A percentile compares a stretch with the other conserved stretches of the same genome.
Evolutionary conservation across 2,113 vertebrate species (phyloP).

Genomic region (Carollia perspicillata): DNA sequence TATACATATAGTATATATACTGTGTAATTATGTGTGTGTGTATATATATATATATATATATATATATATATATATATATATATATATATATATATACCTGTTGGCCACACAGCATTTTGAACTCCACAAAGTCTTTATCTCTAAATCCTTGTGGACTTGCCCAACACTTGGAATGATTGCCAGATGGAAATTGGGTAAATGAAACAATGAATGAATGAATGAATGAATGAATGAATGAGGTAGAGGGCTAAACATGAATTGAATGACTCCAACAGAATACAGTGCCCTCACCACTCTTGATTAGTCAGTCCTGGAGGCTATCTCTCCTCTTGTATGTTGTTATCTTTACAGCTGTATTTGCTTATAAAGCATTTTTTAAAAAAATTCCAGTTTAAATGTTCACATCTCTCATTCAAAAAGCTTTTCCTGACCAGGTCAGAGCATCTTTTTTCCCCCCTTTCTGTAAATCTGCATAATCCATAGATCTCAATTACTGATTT

Average conservation of each 20-base stretch:
- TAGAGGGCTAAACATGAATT: background rate
- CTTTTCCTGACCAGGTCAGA: background rate
- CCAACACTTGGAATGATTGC: background rate
- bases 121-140: background rate
- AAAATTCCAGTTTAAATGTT: background rate
- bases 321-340: background rate
- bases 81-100: background rate
- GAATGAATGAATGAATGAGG: background rate
- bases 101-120: background rate
- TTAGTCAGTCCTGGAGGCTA: background rate
- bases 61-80: too few species aligned
- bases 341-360: background rate
- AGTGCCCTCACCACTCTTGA: background rate
- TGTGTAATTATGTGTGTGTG: background rate
- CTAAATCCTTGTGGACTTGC: background rate
- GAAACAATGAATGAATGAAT: background rate
- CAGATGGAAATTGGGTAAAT: background rate
- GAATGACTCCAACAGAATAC: background rate
- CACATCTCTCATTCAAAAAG: background rate
- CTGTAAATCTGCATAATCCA: background rate
- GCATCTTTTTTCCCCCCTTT: background rate
- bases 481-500: background rate
- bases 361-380: background rate
- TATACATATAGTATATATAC: background rate
- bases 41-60: too few species aligned